Percentiles rank a stretch among this genome's conserved stretches.
phyloP scores from a whole-genome alignment of 1,140 invertebrate genomes.

The Micrasema longulum region DNA sequence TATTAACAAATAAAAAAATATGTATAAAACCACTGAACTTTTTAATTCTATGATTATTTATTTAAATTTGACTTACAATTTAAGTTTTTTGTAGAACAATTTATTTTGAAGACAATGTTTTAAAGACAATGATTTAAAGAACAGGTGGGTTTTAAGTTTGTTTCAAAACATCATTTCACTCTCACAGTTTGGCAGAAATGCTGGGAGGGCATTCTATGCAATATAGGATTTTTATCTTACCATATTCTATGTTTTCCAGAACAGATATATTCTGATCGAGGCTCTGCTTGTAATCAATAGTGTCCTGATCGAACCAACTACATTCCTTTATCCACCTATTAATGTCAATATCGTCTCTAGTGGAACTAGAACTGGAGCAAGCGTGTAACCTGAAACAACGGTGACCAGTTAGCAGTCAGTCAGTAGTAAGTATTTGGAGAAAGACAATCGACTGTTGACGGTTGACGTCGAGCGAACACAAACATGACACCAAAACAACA shows the following conservation, averaged over 20 bases:
- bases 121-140: too few species aligned
- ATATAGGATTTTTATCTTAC: constrained; percentile 17
- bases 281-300: constrained; percentile 13
- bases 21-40: too few species aligned
- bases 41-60: too few species aligned
- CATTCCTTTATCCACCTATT: constrained; percentile 27
- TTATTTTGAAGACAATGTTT: too few species aligned
- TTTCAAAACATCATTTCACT: too few species aligned
- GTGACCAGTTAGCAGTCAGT: constrained; percentile 1
- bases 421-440: background rate
- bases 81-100: too few species aligned
- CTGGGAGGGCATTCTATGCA: too few species aligned
- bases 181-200: too few species aligned
- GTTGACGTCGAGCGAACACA: constrained; percentile 4
- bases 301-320: constrained; percentile 21
- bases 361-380: constrained; percentile 1
- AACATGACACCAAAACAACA: constrained; percentile 6
- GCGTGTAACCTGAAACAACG: constrained; percentile 35
- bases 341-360: constrained; percentile 26
- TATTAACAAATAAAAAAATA: too few species aligned
- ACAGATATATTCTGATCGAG: constrained; percentile 20
- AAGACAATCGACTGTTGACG: background rate
- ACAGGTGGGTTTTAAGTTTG: too few species aligned
- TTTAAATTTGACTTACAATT: too few species aligned
- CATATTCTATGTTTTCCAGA: constrained; percentile 37